Evolutionary conservation across 2,888 invertebrate species (phyloP), one percentile per base, ranked within the genome.

Genomic region (Pherbina coryleti): DNA sequence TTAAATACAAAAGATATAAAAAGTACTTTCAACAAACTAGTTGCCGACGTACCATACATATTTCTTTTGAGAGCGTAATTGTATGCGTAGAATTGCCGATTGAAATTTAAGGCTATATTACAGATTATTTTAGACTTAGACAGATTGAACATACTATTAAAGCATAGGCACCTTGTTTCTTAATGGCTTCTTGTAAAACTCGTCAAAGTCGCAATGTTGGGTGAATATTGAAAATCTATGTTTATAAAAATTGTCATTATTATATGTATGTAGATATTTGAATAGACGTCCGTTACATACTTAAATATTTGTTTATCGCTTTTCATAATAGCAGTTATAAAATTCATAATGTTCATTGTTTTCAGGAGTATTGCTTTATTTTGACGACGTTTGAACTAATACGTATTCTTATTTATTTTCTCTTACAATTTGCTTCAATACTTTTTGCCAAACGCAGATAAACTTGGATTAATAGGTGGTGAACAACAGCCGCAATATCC

Each of bases 381-480:
- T 31, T 64, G 8, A 31, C 25, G 0, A 31, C 9, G 25, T 11
- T n/a, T 60, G 55, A 19, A 25, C 57, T 22, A 28, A 28, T 31
- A n/a, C 17, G 14, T 31, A n/a, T 64, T 31, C 3, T 25, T 25
- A 25, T 22, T 28, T 22, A 25, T 25, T 25, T 60, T 60, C 57
- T n/a, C 25, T 31, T 64, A 34, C 31, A 64, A 64, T 31, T 5
- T 51, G 34, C 37, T 34, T 7, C 55, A 55, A 31, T 4, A n/a
- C 19, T 55, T 14, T 69, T 55, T 34, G n/a, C n/a, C 55, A 28
- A 53, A n/a, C 28, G 75, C 81, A 88, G 88, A 87, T 84, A 88
- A 88, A 86, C 86, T 88, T 80, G 88, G 88, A 80, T 86, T 88
- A 84, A 88, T 88, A 84, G 88, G 89, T 79, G 88, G 88, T 78